These are phyloP conservation scores for Scaeva pyrastri DNA, from an alignment of 2,888 invertebrate species.

Conservation along the genomic window DNA sequence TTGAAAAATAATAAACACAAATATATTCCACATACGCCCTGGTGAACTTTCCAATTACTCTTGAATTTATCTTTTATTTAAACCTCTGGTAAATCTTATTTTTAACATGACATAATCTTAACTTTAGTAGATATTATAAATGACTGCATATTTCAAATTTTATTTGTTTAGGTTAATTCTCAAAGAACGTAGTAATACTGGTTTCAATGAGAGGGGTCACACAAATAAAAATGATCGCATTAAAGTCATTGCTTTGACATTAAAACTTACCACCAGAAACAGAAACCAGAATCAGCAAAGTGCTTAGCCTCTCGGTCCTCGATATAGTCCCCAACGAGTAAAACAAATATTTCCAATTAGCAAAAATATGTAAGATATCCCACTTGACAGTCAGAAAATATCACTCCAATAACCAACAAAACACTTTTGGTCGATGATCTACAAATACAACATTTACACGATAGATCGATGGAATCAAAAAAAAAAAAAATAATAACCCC, in stretches of 20 bases:
- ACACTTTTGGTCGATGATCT: conserved; percentile 11
- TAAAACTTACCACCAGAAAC: conserved; percentile 20
- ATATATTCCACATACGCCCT: conserved; percentile 5
- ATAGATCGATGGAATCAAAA: too few species aligned
- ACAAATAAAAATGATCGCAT: neutral
- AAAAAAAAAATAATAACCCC: conserved; percentile 3
- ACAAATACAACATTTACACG: too few species aligned
- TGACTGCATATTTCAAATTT: neutral
- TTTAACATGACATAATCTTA: neutral
- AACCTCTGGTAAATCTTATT: neutral
- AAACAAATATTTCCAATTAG: conserved; percentile 10
- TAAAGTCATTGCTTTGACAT: conserved; percentile 12
- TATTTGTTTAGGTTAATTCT: neutral
- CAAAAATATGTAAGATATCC: conserved; percentile 5
- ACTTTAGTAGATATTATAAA: neutral
- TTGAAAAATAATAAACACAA: neutral
- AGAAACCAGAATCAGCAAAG: neutral
- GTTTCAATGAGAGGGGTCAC: conserved; percentile 1
- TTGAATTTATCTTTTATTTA: neutral
- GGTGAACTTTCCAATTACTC: neutral
- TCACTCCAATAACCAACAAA: neutral
- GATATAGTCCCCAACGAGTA: neutral
- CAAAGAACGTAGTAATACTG: neutral
- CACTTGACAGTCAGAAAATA: conserved; percentile 1
- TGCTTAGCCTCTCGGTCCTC: too few species aligned